These are phyloP conservation scores for Typhlichthys subterraneus DNA, from an alignment of 2,797 vertebrate genomes.

Conservation along the genomic window DNA sequence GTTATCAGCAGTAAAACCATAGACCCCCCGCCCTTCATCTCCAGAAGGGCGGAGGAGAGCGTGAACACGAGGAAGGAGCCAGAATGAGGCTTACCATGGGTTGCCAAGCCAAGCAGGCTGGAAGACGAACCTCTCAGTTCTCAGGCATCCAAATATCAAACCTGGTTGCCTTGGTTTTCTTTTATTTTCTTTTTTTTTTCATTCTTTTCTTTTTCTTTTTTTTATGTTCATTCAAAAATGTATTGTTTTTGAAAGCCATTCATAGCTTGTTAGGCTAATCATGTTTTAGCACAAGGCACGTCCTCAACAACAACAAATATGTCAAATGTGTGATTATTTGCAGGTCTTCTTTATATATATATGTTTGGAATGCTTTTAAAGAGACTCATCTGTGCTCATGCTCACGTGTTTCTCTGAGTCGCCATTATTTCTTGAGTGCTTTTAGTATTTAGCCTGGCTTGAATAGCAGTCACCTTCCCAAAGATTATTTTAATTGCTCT, in stretches of 20 bases:
- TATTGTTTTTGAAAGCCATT: too few relatives aligned
- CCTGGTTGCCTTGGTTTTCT: too few relatives aligned
- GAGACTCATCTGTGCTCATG: conserved; percentile 6
- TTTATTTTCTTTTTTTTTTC: too few relatives aligned
- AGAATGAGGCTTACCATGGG: conserved; percentile 18
- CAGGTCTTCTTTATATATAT: background rate
- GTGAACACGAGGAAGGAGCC: conserved; percentile 18
- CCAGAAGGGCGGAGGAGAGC: background rate
- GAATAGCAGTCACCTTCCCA: background rate
- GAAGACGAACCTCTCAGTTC: conserved; percentile 16
- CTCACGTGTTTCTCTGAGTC: conserved; percentile 4
- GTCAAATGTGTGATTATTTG: too few relatives aligned
- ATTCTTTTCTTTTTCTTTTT: too few relatives aligned
- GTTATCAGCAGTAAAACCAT: conserved; percentile 57
- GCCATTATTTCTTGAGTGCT: background rate
- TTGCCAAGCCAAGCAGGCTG: too few relatives aligned
- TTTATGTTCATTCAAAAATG: background rate
- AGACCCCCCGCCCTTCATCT: conserved; percentile 20
- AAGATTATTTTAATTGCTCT: background rate
- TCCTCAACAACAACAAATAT: too few relatives aligned
- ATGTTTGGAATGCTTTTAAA: background rate
- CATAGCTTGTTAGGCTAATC: too few relatives aligned
- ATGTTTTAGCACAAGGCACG: background rate
- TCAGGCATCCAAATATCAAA: too few relatives aligned
- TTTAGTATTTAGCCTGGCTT: background rate